A percentile compares a stretch with the other conserved stretches of the same genome.
Evolutionary conservation across 2,113 vertebrate genomes (phyloP).

Genomic region (Myotis lucifugus): DNA sequence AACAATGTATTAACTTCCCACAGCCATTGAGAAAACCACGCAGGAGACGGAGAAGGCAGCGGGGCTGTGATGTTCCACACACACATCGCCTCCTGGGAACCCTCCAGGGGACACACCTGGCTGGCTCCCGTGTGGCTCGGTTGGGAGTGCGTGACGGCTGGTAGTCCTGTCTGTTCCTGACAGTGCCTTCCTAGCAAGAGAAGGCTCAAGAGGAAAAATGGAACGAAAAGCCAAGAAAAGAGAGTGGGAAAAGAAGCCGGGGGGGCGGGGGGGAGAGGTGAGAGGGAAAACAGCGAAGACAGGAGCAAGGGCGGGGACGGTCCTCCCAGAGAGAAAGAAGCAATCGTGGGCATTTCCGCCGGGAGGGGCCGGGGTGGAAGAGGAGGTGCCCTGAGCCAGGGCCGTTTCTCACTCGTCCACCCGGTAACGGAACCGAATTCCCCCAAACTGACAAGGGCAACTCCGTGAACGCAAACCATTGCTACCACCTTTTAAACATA

Average conservation of each 20-base stretch:
- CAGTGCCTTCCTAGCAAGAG: not conserved
- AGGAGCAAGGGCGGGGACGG: not conserved
- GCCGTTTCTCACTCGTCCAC: too few species aligned
- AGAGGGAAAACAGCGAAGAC: not conserved
- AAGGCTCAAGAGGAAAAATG: not conserved
- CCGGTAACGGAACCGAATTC: too few species aligned
- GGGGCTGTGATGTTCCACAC: rapidly evolving
- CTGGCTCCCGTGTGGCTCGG: rapidly evolving
- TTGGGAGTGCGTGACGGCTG: rapidly evolving
- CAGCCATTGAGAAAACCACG: not conserved
- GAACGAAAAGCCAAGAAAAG: not conserved
- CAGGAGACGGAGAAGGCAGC: not conserved
- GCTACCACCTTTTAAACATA: too few species aligned
- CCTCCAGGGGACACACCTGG: not conserved
- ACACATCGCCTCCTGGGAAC: not conserved
- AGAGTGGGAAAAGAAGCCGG: not conserved
- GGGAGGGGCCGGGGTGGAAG: not conserved
- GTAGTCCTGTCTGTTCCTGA: not conserved
- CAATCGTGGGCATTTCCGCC: not conserved
- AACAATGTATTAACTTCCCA: not conserved
- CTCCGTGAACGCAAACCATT: not conserved
- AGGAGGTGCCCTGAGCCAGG: not conserved
- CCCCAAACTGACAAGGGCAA: not conserved
- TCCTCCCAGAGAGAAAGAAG: not conserved
- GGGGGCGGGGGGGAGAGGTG: too few species aligned